Conservation (phyloP, 2,888 invertebrate genomes). For the Dichetophora obliterata region DNA sequence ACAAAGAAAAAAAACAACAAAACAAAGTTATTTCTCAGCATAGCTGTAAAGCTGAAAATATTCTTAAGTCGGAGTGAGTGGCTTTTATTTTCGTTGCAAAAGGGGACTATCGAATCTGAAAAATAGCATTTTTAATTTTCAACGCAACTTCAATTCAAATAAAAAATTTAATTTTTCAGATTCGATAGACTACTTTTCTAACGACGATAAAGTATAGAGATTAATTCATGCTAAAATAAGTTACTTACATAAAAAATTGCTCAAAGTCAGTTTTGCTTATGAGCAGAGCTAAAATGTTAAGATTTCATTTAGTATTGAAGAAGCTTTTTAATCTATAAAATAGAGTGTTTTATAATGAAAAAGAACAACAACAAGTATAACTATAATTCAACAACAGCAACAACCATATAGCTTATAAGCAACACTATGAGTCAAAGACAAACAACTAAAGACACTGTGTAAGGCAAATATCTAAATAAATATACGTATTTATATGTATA, state of each 20-base stretch:
- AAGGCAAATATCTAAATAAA: constrained; percentile 56
- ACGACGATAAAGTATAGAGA: too few relatives aligned
- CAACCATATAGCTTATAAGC: constrained; percentile 17
- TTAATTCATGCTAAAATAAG: too few relatives aligned
- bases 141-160: too few relatives aligned
- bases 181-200: too few relatives aligned
- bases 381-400: not conserved
- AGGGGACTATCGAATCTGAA: too few relatives aligned
- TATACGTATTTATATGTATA: not conserved
- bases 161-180: too few relatives aligned
- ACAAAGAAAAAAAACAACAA: constrained; percentile 31
- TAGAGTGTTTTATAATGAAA: not conserved
- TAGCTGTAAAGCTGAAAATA: not conserved
- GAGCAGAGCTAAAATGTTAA: too few relatives aligned
- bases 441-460: constrained; percentile 49
- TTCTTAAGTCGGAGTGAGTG: not conserved
- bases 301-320: not conserved
- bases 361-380: constrained; percentile 15
- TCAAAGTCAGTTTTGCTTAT: too few relatives aligned
- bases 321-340: not conserved
- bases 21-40: not conserved
- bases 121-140: too few relatives aligned
- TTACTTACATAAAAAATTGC: too few relatives aligned
- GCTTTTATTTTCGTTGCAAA: too few relatives aligned
- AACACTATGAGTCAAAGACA: constrained; percentile 13